Conservation (phyloP, 2,888 invertebrate species). For the Drosophila rellima region DNA sequence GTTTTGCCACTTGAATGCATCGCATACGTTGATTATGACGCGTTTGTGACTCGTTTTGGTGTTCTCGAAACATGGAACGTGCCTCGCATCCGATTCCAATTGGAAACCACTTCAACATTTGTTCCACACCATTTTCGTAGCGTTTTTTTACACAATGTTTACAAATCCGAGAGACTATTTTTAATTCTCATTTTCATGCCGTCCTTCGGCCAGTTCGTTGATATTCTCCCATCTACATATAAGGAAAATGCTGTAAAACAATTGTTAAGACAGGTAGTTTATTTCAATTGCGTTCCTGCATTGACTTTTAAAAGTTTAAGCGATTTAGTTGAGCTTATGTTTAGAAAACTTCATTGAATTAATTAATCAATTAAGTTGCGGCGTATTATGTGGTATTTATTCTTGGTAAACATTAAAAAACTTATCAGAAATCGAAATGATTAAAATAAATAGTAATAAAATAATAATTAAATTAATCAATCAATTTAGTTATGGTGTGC, state of each 20-base stretch:
- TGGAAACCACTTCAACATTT: constrained; percentile 31
- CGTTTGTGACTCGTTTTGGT: constrained; percentile 42
- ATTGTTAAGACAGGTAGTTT: constrained; percentile 46
- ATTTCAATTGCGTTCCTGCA: constrained; percentile 36
- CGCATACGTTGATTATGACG: constrained; percentile 24
- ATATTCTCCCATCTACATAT: constrained; percentile 35
- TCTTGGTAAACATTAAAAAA: background rate
- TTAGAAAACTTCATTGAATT: background rate
- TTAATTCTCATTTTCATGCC: constrained; percentile 18
- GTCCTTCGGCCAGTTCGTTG: constrained; percentile 55
- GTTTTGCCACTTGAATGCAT: constrained; percentile 36
- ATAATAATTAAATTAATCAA: background rate
- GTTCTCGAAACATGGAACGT: constrained; percentile 56
- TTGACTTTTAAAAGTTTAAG: constrained; percentile 16
- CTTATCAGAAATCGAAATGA: background rate
- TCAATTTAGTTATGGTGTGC: background rate
- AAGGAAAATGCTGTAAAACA: constrained; percentile 36
- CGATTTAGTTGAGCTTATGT: background rate
- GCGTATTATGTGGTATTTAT: background rate
- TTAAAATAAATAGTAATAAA: background rate
- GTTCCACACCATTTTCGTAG: constrained; percentile 23
- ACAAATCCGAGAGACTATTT: constrained; percentile 12
- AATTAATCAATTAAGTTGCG: background rate
- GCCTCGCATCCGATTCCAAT: constrained; percentile 61
- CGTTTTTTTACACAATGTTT: constrained; percentile 11